These are phyloP conservation scores for Acronicta leporina DNA, from an alignment of 2,888 invertebrate genomes.

Conservation along the genomic window DNA sequence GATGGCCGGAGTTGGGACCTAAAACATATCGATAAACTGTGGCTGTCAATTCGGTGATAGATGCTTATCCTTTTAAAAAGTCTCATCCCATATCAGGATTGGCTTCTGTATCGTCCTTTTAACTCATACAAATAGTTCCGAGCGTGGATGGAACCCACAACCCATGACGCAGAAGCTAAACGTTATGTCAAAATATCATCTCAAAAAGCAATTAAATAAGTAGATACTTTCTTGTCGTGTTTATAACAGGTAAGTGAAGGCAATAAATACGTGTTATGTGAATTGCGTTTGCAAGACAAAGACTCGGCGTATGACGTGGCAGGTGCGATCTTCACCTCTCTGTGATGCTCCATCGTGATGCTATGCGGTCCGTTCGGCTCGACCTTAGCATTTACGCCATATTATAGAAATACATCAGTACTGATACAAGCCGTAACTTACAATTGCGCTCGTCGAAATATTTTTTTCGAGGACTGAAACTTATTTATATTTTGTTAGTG, in stretches of 20 bases:
- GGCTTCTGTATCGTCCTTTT: no score
- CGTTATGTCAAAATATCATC: conserved; percentile 4
- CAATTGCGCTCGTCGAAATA: conserved; percentile 8
- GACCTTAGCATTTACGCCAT: conserved; percentile 79
- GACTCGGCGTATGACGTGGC: conserved; percentile 46
- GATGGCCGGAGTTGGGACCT: no score
- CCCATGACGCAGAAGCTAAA: no score
- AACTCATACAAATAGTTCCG: no score
- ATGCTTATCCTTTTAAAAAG: no score
- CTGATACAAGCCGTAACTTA: conserved; percentile 26
- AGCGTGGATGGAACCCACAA: no score
- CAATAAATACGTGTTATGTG: conserved; percentile 12
- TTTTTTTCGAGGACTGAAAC: neutral
- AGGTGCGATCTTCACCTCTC: conserved; percentile 65
- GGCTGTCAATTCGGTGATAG: no score
- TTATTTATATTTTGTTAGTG: no score
- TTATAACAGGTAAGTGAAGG: conserved; percentile 23
- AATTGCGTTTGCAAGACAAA: conserved; percentile 40
- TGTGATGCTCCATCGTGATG: conserved; percentile 66
- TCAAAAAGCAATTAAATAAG: no score
- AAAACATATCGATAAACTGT: no score
- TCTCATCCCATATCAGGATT: no score
- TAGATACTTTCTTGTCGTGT: conserved; percentile 26
- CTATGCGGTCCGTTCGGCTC: conserved; percentile 68
- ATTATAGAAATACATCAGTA: conserved; percentile 13